A percentile compares a stretch with the other conserved stretches of the same genome.
Conservation (phyloP, 2,113 vertebrate genomes). For the Trachemys scripta region DNA sequence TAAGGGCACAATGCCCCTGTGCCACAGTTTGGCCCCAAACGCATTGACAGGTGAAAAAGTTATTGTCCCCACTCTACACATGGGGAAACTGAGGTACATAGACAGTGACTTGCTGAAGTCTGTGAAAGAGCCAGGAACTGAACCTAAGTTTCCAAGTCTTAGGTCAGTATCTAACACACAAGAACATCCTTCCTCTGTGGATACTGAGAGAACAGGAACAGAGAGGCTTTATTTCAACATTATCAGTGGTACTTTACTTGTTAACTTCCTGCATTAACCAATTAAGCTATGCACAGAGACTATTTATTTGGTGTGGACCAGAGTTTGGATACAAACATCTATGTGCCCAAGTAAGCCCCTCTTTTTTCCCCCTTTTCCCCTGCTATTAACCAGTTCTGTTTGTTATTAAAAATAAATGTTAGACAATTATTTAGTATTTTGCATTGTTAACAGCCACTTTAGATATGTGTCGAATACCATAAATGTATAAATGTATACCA, state of each 20-base stretch:
- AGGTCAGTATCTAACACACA: no score
- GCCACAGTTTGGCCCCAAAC: no score
- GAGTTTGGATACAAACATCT: not conserved
- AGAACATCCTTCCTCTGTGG: no score
- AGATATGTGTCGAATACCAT: not conserved
- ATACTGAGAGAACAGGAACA: no score
- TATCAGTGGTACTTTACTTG: not conserved
- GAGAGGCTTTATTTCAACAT: not conserved
- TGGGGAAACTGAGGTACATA: no score
- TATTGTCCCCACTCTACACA: no score
- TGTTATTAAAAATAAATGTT: not conserved
- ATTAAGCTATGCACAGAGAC: not conserved
- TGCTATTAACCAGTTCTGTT: not conserved
- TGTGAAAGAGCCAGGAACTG: not conserved
- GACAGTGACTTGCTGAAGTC: no score
- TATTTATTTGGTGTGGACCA: not conserved
- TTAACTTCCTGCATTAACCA: not conserved
- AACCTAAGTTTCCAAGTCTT: not conserved
- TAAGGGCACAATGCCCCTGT: no score
- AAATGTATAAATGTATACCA: not conserved
- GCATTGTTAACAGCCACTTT: not conserved
- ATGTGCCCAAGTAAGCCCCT: not conserved
- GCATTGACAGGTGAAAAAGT: no score
- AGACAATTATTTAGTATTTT: not conserved
- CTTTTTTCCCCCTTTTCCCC: not conserved